Evolutionary conservation across 1,140 invertebrate species (phyloP), one percentile per base, ranked within the genome.

Genomic region (Microplitis demolitor): DNA sequence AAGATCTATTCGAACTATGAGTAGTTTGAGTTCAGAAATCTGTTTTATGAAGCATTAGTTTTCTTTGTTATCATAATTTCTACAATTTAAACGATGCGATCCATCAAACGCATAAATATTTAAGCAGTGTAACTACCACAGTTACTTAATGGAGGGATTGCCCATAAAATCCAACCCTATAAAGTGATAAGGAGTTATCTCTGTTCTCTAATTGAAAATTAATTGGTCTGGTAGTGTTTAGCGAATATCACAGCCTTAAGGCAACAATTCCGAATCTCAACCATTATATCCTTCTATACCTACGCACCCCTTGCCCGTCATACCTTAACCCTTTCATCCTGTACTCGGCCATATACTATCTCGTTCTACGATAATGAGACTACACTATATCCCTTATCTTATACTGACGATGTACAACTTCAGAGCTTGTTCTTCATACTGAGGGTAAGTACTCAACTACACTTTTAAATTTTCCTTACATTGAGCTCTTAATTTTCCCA

Each of bases 101-200:
- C 24, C 39, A 45, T 45, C 6, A 45, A 45, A 24, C 16, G 16
- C 56, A 33, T 24, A 0, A 58, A 31, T 24, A 3, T 58, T 24
- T 4, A 6, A 31, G 9, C 24, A 58, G 4, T 8, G 14, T 24
- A 58, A 58, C 56, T 58, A 58, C 56, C 24, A 9, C 24, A 4
- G 16, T 58, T 58, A 58, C 24, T 24, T 62, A 69, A 69, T 72
- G 67, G 72, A 75, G 74, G 66, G 70, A 68, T 69, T 58, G 14
- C 78, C 81, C 79, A 83, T 83, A 83, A 83, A 83, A 79, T 80
- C 72, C 39, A 58, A 45, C 58, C 33, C 58, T n/a, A 45, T 16
- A 33, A 45, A 61, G 63, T 73, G 76, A 77, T 77, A 77, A 77
- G 68, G 73, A 77, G 76, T 77, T 77, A 77, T 77, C 76, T 77